A percentile compares a stretch with the other conserved stretches of the same genome.
phyloP scores from a whole-genome alignment of 2,888 invertebrate genomes.

The Sinotaia quadrata region DNA sequence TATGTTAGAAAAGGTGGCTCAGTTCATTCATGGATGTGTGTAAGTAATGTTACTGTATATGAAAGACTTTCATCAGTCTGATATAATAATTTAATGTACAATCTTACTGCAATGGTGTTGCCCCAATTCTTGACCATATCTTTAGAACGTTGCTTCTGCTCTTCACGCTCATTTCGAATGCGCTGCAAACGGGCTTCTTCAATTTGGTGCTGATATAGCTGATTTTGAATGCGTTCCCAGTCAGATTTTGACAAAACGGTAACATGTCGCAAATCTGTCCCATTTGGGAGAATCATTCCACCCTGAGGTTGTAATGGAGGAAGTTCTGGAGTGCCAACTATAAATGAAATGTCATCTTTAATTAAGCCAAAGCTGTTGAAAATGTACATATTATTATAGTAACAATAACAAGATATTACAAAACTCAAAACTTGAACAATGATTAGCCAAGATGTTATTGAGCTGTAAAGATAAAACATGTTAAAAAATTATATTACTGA shows the following conservation, averaged over 20 bases:
- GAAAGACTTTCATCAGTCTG: neutral
- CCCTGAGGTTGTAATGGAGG: slow-evolving; percentile 31
- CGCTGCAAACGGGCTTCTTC: slow-evolving; percentile 62
- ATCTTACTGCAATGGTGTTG: slow-evolving; percentile 70
- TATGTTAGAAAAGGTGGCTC: too few relatives aligned
- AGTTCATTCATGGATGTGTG: too few relatives aligned
- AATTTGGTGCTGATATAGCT: slow-evolving; percentile 66
- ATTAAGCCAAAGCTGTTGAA: too few relatives aligned
- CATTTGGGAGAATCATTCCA: slow-evolving; percentile 46
- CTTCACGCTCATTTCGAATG: slow-evolving; percentile 63
- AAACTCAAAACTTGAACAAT: too few relatives aligned
- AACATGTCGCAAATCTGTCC: slow-evolving; percentile 62
- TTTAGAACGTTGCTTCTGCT: slow-evolving; percentile 65
- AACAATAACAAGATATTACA: too few relatives aligned
- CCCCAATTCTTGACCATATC: slow-evolving; percentile 71
- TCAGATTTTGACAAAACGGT: slow-evolving; percentile 68
- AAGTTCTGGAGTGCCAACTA: slow-evolving; percentile 46
- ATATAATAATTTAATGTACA: neutral
- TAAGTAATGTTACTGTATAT: too few relatives aligned
- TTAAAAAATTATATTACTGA: too few relatives aligned
- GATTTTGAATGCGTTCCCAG: slow-evolving; percentile 68
- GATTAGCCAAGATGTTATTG: too few relatives aligned
- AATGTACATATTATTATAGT: too few relatives aligned
- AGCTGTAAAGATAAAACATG: too few relatives aligned
- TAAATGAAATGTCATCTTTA: too few relatives aligned